A percentile compares a stretch with the other conserved stretches of the same genome.
These are phyloP conservation scores for Paralvinella palmiformis DNA, from an alignment of 1,140 invertebrate species.

Conservation along the genomic window DNA sequence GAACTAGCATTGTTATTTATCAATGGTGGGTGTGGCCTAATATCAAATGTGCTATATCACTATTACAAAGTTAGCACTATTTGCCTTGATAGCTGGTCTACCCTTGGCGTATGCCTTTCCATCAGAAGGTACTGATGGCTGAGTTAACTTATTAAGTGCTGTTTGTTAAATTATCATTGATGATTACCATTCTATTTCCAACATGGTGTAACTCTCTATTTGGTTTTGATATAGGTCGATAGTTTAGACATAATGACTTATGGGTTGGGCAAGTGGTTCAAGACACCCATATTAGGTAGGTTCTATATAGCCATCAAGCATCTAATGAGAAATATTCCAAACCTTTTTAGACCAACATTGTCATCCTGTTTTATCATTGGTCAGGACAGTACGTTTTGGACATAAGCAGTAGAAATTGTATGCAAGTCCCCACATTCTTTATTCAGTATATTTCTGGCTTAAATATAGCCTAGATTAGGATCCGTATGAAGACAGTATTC, in stretches of 20 bases:
- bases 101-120: neutral
- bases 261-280: neutral
- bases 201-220: neutral
- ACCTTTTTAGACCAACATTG: no score
- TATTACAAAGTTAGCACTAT: neutral
- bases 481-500: no score
- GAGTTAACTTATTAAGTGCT: neutral
- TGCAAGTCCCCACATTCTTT: no score
- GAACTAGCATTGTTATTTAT: neutral
- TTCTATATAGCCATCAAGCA: no score
- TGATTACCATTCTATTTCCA: neutral
- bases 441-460: no score
- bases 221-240: neutral
- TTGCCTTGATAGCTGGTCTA: neutral
- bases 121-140: neutral
- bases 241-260: neutral
- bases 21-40: neutral
- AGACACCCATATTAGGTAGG: neutral
- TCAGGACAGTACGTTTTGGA: no score
- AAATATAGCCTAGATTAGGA: no score
- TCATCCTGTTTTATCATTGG: no score
- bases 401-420: no score
- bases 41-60: neutral
- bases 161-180: neutral
- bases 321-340: no score